Evolutionary conservation across 2,113 vertebrate genomes (phyloP).

Genomic region (Crypturellus undulatus): DNA sequence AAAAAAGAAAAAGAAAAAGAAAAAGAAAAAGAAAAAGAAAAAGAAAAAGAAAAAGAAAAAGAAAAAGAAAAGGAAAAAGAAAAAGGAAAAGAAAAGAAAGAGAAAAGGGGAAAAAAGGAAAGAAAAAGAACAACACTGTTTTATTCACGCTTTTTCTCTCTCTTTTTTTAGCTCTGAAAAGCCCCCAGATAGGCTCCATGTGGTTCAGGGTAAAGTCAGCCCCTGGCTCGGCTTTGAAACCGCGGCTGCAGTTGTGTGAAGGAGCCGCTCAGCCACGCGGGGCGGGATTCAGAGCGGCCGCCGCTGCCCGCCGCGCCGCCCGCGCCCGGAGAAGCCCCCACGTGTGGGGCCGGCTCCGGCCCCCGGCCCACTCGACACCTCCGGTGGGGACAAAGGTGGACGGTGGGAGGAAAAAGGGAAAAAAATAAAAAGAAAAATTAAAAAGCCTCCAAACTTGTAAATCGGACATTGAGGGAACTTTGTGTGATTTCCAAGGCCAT

Average conservation of each 20-base stretch:
- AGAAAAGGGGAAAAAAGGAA: background rate
- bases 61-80: too few relatives aligned
- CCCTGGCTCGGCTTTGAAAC: slow-evolving; percentile 81
- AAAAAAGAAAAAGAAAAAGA: too few relatives aligned
- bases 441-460: slow-evolving; percentile 81
- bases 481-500: slow-evolving; percentile 83
- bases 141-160: slow-evolving; percentile 67
- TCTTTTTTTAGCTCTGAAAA: slow-evolving; percentile 60
- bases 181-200: slow-evolving; percentile 82
- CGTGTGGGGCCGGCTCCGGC: too few relatives aligned
- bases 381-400: slow-evolving; percentile 77
- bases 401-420: background rate
- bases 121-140: slow-evolving; percentile 19
- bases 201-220: slow-evolving; percentile 81
- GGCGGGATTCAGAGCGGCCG: slow-evolving; percentile 78
- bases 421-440: slow-evolving; percentile 32
- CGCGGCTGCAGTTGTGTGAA: slow-evolving; percentile 85
- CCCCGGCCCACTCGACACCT: slow-evolving; percentile 71
- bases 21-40: background rate
- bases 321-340: too few relatives aligned
- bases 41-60: background rate
- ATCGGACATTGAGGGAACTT: slow-evolving; percentile 84
- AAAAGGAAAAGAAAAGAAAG: too few relatives aligned
- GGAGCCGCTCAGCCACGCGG: slow-evolving; percentile 82
- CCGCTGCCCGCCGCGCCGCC: too few relatives aligned